These are phyloP conservation scores for Oncorhynchus mykiss DNA, from an alignment of 2,113 vertebrate species.

Conservation along the genomic window DNA sequence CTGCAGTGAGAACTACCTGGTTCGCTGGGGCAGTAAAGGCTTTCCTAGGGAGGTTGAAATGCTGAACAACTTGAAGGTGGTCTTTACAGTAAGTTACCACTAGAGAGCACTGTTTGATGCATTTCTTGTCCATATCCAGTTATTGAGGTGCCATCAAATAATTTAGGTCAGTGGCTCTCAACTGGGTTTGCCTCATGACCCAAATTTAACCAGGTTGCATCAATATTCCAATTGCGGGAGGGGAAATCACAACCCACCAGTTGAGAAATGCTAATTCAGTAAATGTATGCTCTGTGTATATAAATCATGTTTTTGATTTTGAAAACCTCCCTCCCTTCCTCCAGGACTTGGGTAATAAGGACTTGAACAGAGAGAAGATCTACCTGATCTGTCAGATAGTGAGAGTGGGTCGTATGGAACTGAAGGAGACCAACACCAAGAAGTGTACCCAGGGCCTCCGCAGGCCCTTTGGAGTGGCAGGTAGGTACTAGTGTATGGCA, in stretches of 20 bases:
- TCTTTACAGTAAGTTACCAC: constrained; percentile 92
- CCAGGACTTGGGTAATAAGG: constrained; percentile 97
- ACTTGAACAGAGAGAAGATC: constrained; percentile 92
- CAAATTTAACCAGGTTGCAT: too few species aligned
- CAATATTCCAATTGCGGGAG: too few species aligned
- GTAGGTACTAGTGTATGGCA: constrained; percentile 60
- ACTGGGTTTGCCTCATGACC: not conserved
- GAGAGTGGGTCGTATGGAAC: constrained; percentile 91
- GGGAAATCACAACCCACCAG: too few species aligned
- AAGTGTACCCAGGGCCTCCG: constrained; percentile 87
- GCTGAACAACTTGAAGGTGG: constrained; percentile 97
- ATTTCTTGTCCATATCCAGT: not conserved
- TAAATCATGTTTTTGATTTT: not conserved
- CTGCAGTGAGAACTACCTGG: constrained; percentile 93
- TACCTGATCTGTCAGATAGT: constrained; percentile 97
- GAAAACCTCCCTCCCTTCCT: constrained; percentile 1
- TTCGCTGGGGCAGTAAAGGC: constrained; percentile 91
- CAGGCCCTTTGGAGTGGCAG: constrained; percentile 94
- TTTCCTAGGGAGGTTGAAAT: constrained; percentile 96
- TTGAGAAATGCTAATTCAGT: too few species aligned
- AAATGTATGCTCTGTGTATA: too few species aligned
- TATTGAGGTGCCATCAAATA: not conserved
- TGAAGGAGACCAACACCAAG: constrained; percentile 82
- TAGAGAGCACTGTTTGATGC: constrained; percentile 33
- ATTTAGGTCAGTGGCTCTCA: not conserved